Conservation (phyloP, 1,140 invertebrate genomes). For the Orchesella cincta region DNA sequence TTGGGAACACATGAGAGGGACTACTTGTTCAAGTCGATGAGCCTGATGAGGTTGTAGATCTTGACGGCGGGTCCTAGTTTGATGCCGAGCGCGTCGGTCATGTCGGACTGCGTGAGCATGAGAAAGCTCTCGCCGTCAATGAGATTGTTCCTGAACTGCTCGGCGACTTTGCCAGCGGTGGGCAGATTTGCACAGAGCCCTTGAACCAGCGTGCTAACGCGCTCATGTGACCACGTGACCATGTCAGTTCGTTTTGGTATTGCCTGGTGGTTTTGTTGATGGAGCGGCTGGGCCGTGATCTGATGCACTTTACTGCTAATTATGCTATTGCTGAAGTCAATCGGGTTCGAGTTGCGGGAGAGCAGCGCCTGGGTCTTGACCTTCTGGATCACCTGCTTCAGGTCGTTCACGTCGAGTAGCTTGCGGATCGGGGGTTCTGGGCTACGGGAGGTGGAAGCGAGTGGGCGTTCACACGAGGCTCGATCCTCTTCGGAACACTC, state of each 20-base stretch:
- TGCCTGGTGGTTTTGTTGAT: background rate
- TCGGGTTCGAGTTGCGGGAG: background rate
- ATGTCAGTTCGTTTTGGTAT: background rate
- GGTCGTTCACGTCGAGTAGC: too few relatives aligned
- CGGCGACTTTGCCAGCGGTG: background rate
- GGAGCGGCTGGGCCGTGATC: background rate
- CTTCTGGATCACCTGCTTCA: background rate
- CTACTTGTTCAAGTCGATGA: constrained; percentile 6
- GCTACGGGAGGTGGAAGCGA: background rate
- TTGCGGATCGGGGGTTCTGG: too few relatives aligned
- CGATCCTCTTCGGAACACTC: too few relatives aligned
- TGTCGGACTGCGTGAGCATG: background rate
- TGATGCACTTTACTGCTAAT: background rate
- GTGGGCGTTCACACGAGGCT: too few relatives aligned
- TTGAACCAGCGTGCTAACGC: background rate
- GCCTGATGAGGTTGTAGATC: background rate
- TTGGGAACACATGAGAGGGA: background rate
- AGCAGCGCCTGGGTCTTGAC: background rate
- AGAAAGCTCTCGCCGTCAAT: constrained; percentile 20
- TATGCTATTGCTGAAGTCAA: background rate
- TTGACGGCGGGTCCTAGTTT: constrained; percentile 18
- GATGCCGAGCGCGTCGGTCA: background rate
- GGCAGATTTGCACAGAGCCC: background rate
- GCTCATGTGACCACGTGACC: background rate
- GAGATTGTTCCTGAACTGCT: constrained; percentile 9